Conservation (phyloP, 2,797 vertebrate genomes). For the Helarctos malayanus region DNA sequence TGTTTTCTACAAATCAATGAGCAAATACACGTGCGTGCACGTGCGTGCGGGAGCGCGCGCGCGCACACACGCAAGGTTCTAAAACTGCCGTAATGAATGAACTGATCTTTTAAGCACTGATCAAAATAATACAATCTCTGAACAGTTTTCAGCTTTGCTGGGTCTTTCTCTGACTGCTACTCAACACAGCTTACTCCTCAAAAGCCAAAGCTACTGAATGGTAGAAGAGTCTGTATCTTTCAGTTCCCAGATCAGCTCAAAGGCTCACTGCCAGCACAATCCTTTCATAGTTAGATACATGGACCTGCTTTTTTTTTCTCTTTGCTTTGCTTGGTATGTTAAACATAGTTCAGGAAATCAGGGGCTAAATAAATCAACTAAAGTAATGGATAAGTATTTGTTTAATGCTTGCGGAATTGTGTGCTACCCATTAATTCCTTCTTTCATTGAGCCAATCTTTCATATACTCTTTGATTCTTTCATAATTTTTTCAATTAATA, state of each 20-base stretch:
- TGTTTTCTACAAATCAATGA: conserved; percentile 33
- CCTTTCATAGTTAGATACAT: background rate
- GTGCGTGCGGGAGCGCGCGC: too few species aligned
- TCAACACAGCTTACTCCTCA: background rate
- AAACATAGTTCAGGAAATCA: conserved; percentile 22
- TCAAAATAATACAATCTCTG: conserved; percentile 37
- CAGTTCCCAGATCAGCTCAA: background rate
- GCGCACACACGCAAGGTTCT: background rate
- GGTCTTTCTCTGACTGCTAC: background rate
- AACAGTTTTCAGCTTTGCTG: background rate
- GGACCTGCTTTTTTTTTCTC: background rate
- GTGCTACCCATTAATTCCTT: background rate
- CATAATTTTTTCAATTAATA: background rate
- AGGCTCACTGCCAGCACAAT: background rate
- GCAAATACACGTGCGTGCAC: background rate
- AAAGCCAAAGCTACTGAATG: background rate
- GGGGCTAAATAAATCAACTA: background rate
- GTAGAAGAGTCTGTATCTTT: background rate
- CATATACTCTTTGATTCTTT: background rate
- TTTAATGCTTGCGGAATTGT: background rate
- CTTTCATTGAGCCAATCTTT: background rate
- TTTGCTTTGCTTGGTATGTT: background rate
- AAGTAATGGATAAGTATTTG: background rate
- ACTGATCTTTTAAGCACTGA: background rate
- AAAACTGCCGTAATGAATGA: background rate